Percentiles rank a stretch among this genome's conserved stretches.
These are phyloP conservation scores for Gobio gobio DNA, from an alignment of 2,113 vertebrate species.

Conservation along the genomic window DNA sequence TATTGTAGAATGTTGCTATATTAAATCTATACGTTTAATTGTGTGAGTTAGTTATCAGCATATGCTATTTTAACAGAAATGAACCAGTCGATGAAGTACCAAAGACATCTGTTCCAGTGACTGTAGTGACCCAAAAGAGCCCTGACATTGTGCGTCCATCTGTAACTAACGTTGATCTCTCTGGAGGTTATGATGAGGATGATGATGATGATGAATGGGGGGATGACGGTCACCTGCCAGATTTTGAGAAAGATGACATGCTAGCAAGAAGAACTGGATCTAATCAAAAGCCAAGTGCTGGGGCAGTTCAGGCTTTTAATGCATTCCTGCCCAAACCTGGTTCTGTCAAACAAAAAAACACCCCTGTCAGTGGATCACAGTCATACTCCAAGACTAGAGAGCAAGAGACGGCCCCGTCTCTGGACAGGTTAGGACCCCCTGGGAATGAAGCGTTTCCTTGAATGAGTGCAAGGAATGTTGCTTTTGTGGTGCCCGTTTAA, in stretches of 20 bases:
- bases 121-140: conserved; percentile 57
- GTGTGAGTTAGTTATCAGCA: conserved; percentile 42
- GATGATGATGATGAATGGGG: conserved; percentile 65
- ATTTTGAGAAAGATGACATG: conserved; percentile 83
- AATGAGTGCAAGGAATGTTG: neutral
- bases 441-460: neutral
- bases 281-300: conserved; percentile 64
- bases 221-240: conserved; percentile 63
- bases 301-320: conserved; percentile 51
- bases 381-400: conserved; percentile 53
- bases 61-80: conserved; percentile 62
- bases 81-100: conserved; percentile 58
- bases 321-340: conserved; percentile 74
- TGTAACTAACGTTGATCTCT: neutral
- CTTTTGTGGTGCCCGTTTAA: neutral
- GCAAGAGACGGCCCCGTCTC: conserved; percentile 43
- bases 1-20: neutral
- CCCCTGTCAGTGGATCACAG: conserved; percentile 49
- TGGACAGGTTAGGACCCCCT: conserved; percentile 69
- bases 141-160: conserved; percentile 32
- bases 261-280: conserved; percentile 75
- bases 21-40: neutral
- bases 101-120: conserved; percentile 49
- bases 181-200: neutral
- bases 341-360: conserved; percentile 61